Percentiles rank a stretch among this genome's conserved stretches.
Conservation (phyloP, 2,888 invertebrate species). For the Athetis lepigone region DNA sequence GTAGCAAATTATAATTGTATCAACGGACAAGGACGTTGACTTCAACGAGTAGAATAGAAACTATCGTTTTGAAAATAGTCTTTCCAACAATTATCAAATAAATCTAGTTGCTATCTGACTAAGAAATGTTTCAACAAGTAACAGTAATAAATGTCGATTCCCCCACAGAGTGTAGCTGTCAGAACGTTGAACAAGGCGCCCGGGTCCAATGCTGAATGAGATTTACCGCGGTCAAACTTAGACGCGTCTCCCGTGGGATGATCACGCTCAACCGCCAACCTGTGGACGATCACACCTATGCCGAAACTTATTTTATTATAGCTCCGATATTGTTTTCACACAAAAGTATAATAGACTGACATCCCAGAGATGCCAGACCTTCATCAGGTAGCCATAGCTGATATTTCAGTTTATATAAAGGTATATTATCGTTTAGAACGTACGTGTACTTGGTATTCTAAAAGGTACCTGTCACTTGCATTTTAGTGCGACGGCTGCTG, state of each 20-base stretch:
- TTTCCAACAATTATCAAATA: not conserved
- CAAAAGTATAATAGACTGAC: not conserved
- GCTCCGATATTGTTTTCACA: not conserved
- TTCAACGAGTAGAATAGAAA: not conserved
- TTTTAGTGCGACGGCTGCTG: too few relatives aligned
- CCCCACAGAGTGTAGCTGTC: constrained; percentile 70
- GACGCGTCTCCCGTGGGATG: constrained; percentile 73
- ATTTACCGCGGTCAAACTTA: constrained; percentile 84
- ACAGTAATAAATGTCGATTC: constrained; percentile 70
- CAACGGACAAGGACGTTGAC: too few relatives aligned
- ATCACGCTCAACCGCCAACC: constrained; percentile 47
- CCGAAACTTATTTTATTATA: constrained; percentile 39
- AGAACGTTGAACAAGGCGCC: constrained; percentile 76
- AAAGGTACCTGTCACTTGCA: too few relatives aligned
- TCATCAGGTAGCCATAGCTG: not conserved
- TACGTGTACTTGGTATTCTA: too few relatives aligned
- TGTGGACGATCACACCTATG: constrained; percentile 34
- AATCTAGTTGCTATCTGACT: not conserved
- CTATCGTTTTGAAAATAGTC: not conserved
- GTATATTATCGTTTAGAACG: not conserved
- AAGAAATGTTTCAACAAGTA: constrained; percentile 41
- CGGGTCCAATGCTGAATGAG: constrained; percentile 74
- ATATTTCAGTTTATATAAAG: not conserved
- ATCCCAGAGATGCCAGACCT: not conserved
- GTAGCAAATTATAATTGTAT: too few relatives aligned